A percentile compares a stretch with the other conserved stretches of the same genome.
phyloP scores from a whole-genome alignment of 2,113 vertebrate species.

The Gallinago paraguaiae region DNA sequence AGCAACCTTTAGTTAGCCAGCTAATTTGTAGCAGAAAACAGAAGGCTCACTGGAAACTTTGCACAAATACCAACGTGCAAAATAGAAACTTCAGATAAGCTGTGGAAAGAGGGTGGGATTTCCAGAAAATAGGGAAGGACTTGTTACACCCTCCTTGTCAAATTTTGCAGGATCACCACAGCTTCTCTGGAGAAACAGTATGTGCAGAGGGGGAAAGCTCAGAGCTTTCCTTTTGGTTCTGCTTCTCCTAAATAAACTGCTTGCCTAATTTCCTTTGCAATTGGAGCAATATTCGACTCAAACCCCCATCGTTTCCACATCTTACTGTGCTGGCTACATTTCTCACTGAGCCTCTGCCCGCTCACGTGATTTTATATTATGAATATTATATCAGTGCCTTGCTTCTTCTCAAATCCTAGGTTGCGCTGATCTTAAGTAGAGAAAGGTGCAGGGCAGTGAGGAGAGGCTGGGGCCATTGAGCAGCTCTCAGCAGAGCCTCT shows the following conservation, averaged over 20 bases:
- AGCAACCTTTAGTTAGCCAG: neutral
- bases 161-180: constrained; percentile 74
- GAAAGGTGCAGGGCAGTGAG: neutral
- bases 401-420: neutral
- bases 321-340: neutral
- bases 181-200: constrained; percentile 48
- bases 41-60: neutral
- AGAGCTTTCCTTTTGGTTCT: constrained; percentile 80
- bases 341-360: neutral
- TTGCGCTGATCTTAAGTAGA: neutral
- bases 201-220: constrained; percentile 33
- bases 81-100: constrained; percentile 66
- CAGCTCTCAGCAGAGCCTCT: neutral
- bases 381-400: neutral
- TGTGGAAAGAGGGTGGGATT: constrained; percentile 69
- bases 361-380: neutral
- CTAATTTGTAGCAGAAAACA: neutral
- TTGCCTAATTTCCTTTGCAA: constrained; percentile 83
- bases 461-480: neutral
- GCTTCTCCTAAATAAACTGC: constrained; percentile 79
- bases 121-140: constrained; percentile 81
- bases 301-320: constrained; percentile 64
- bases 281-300: constrained; percentile 67
- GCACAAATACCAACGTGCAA: constrained; percentile 22
- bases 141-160: constrained; percentile 56